Evolutionary conservation across 2,113 vertebrate species (phyloP).

Genomic region (Atractosteus spatula): DNA sequence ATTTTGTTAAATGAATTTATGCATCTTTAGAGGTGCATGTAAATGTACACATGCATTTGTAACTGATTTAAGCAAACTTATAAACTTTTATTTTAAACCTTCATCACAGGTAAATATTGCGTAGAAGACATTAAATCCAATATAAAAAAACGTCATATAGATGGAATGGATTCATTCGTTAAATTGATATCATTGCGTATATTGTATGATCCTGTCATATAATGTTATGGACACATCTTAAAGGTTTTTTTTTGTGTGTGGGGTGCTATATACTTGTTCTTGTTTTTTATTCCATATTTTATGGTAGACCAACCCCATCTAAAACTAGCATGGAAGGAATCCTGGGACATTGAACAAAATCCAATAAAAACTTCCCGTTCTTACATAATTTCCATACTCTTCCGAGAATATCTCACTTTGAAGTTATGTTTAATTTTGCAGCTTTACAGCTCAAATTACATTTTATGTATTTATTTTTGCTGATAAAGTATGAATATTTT

Average conservation of each 20-base stretch:
- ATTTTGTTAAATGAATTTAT: no score
- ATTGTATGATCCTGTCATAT: no score
- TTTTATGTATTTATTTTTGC: no score
- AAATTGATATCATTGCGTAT: no score
- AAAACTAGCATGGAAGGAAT: constrained; percentile 2
- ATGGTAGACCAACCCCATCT: neutral
- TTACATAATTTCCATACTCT: constrained; percentile 21
- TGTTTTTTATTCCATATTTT: no score
- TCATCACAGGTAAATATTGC: constrained; percentile 22
- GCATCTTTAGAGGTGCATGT: no score
- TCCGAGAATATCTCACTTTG: constrained; percentile 16
- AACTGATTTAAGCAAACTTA: no score
- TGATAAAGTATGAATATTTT: no score
- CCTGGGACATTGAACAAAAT: constrained; percentile 14
- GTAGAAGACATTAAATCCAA: constrained; percentile 20
- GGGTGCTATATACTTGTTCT: no score
- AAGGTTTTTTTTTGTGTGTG: no score
- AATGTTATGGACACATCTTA: no score
- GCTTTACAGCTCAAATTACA: constrained; percentile 11
- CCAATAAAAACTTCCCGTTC: constrained; percentile 27
- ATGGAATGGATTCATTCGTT: constrained; percentile 6
- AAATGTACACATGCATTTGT: no score
- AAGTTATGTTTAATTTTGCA: neutral
- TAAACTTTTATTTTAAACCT: constrained; percentile 16
- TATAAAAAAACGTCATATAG: constrained; percentile 17